A percentile compares a stretch with the other conserved stretches of the same genome.
phyloP scores from a whole-genome alignment of 2,113 vertebrate genomes.

The Bungarus multicinctus region DNA sequence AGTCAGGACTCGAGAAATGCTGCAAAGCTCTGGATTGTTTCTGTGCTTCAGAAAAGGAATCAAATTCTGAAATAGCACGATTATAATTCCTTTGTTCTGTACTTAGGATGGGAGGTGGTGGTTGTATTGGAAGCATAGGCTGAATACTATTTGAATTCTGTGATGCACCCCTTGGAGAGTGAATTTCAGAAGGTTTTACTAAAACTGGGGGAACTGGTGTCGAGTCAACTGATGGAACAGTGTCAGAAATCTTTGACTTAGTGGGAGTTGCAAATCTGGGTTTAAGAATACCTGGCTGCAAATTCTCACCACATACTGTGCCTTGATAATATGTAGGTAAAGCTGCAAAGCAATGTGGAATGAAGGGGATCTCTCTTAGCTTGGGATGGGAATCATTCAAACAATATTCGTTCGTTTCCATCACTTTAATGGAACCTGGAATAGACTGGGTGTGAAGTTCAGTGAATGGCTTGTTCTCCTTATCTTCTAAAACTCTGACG shows the following conservation, averaged over 20 bases:
- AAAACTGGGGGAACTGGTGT: background rate
- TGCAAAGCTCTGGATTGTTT: background rate
- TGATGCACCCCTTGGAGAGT: background rate
- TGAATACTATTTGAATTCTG: background rate
- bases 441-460: background rate
- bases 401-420: background rate
- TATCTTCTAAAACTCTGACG: background rate
- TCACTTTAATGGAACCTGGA: background rate
- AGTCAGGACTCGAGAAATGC: background rate
- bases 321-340: background rate
- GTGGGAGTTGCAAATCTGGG: no score
- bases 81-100: background rate
- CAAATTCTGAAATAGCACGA: fast-evolving
- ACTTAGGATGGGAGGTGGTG: background rate
- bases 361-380: background rate
- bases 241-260: background rate
- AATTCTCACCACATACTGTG: background rate
- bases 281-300: background rate
- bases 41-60: background rate
- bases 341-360: background rate
- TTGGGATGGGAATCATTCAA: background rate
- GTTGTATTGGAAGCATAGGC: no score
- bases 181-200: background rate
- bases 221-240: no score
- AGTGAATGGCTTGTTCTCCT: background rate